Evolutionary conservation across 2,888 invertebrate genomes (phyloP).

Genomic region (Stictocephala bisonia): DNA sequence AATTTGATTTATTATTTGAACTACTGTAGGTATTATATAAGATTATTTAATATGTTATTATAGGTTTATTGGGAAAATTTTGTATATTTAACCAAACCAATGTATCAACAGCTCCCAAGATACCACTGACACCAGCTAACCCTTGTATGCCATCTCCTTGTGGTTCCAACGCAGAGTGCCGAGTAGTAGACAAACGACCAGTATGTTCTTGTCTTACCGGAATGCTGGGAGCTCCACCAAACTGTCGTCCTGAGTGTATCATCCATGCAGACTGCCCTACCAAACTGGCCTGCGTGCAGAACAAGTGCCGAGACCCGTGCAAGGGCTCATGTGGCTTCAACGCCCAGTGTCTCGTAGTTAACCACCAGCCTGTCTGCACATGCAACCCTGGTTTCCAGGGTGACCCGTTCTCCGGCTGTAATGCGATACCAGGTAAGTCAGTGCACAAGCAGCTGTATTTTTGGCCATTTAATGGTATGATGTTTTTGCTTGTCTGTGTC

Average conservation of each 20-base stretch:
- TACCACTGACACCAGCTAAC: conserved; percentile 65
- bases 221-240: conserved; percentile 82
- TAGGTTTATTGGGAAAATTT: no score
- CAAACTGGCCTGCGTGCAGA: conserved; percentile 75
- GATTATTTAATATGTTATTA: no score
- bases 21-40: no score
- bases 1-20: no score
- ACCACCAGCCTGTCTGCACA: conserved; percentile 80
- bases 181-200: conserved; percentile 71
- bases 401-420: conserved; percentile 83
- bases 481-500: no score
- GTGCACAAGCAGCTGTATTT: no score
- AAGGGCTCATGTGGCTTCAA: conserved; percentile 81
- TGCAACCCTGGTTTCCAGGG: conserved; percentile 81
- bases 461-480: no score
- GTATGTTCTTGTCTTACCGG: conserved; percentile 80
- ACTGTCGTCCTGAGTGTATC: conserved; percentile 81
- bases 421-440: conserved; percentile 63
- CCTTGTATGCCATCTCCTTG: conserved; percentile 82
- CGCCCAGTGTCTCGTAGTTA: conserved; percentile 78
- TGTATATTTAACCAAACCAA: neutral
- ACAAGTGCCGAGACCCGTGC: conserved; percentile 81
- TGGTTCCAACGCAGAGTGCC: conserved; percentile 70
- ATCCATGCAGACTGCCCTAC: conserved; percentile 84
- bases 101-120: conserved; percentile 60